phyloP scores from a whole-genome alignment of 2,797 vertebrate genomes.

The Myotis vivesi region DNA sequence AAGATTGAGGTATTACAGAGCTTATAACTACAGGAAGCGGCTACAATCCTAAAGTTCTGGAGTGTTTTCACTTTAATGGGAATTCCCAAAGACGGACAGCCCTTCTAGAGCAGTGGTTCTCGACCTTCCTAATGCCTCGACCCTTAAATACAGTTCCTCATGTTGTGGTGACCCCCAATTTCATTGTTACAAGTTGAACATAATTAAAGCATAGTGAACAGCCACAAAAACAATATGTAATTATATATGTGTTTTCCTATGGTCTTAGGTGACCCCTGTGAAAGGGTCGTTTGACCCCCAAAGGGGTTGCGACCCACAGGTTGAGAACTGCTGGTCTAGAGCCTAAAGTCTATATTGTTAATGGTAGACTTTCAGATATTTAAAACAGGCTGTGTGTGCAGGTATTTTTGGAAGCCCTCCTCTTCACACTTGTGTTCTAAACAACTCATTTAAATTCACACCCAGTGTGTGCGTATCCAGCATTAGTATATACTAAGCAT shows the following conservation, averaged over 20 bases:
- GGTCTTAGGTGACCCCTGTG: no score
- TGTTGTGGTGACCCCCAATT: no score
- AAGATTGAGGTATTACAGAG: neutral
- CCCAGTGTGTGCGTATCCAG: slow-evolving; percentile 16
- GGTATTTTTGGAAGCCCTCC: slow-evolving; percentile 56
- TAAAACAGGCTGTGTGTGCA: neutral
- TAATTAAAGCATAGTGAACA: no score
- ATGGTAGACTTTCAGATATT: neutral
- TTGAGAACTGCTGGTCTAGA: neutral
- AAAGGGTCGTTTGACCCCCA: no score
- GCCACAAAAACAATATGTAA: no score
- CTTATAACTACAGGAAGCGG: neutral
- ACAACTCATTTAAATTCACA: slow-evolving; percentile 63
- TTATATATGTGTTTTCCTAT: no score
- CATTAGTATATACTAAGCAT: slow-evolving; percentile 52
- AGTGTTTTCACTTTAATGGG: slow-evolving; percentile 36
- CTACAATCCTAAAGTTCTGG: neutral
- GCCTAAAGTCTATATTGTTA: neutral
- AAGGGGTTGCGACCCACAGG: no score
- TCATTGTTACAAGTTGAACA: no score
- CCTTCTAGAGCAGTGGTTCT: neutral
- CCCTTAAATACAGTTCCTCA: no score
- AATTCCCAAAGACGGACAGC: neutral
- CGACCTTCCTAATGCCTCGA: no score
- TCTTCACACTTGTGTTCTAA: slow-evolving; percentile 45